Percentiles rank a stretch among this genome's conserved stretches.
Conservation (phyloP, 2,888 invertebrate species). For the Epiblema foenella region DNA sequence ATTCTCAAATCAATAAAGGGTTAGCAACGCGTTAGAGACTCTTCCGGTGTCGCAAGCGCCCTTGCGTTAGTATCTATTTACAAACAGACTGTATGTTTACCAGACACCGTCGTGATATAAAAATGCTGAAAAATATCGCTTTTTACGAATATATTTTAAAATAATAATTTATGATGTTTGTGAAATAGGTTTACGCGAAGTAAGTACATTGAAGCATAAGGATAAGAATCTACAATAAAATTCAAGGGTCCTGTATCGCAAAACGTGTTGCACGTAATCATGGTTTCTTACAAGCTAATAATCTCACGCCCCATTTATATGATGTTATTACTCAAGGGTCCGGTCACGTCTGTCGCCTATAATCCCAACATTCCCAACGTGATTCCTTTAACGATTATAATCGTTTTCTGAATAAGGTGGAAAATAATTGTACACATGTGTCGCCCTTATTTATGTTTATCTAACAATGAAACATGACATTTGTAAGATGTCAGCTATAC, state of each 20-base stretch:
- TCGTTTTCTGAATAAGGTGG: conserved; percentile 11
- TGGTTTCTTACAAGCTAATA: conserved; percentile 18
- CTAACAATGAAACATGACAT: not conserved
- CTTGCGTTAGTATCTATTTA: no score
- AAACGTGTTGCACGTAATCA: conserved; percentile 22
- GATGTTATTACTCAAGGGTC: conserved; percentile 28
- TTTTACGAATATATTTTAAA: no score
- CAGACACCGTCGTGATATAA: no score
- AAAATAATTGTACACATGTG: conserved; percentile 7
- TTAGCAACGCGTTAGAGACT: no score
- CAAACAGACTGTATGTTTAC: no score
- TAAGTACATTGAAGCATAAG: no score
- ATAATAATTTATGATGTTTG: not conserved
- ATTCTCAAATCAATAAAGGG: no score
- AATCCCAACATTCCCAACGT: conserved; percentile 10
- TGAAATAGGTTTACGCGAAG: not conserved
- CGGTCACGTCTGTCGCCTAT: conserved; percentile 28
- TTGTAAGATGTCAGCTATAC: no score
- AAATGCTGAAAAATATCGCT: no score
- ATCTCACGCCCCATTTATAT: conserved; percentile 19
- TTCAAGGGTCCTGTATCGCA: conserved; percentile 7
- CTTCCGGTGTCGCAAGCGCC: no score
- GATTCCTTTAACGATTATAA: conserved; percentile 25
- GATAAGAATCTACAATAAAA: not conserved
- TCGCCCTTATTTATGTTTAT: not conserved